Evolutionary conservation across 2,113 vertebrate genomes (phyloP).

Genomic region (Misgurnus mizolepis): DNA sequence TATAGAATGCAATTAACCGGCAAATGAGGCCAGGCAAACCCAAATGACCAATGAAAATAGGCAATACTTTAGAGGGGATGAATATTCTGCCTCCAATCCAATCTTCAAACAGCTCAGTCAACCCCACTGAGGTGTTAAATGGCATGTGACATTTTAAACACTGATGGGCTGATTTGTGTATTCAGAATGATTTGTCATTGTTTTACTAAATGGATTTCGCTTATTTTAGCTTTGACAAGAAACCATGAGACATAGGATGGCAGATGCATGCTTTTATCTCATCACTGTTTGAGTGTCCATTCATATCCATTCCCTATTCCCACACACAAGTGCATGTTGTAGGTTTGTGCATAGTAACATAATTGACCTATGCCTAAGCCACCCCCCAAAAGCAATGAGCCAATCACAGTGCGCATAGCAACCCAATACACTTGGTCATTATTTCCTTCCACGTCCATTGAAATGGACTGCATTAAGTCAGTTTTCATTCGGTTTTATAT

Average conservation of each 20-base stretch:
- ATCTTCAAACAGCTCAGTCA: conserved; percentile 66
- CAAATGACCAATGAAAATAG: conserved; percentile 72
- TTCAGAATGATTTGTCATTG: conserved; percentile 53
- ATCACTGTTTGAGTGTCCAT: too few relatives aligned
- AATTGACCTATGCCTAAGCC: too few relatives aligned
- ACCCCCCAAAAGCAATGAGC: too few relatives aligned
- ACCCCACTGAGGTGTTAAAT: conserved; percentile 63
- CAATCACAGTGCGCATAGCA: too few relatives aligned
- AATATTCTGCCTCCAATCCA: conserved; percentile 68
- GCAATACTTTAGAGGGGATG: conserved; percentile 67
- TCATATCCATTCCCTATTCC: too few relatives aligned
- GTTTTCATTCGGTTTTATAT: too few relatives aligned
- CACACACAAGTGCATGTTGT: not conserved
- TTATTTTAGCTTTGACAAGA: not conserved
- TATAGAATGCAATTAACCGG: conserved; percentile 83
- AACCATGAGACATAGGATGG: not conserved
- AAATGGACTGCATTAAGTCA: too few relatives aligned
- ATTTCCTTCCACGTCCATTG: too few relatives aligned
- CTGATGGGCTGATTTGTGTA: conserved; percentile 57
- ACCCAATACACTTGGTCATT: too few relatives aligned
- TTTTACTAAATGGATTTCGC: conserved; percentile 41
- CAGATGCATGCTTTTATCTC: not conserved
- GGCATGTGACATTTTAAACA: conserved; percentile 65
- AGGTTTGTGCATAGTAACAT: conserved; percentile 37
- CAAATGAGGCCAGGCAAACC: conserved; percentile 80